Percentiles rank a stretch among this genome's conserved stretches.
Conservation (phyloP, 1,140 invertebrate genomes). For the Rhizoglyphus robini region DNA sequence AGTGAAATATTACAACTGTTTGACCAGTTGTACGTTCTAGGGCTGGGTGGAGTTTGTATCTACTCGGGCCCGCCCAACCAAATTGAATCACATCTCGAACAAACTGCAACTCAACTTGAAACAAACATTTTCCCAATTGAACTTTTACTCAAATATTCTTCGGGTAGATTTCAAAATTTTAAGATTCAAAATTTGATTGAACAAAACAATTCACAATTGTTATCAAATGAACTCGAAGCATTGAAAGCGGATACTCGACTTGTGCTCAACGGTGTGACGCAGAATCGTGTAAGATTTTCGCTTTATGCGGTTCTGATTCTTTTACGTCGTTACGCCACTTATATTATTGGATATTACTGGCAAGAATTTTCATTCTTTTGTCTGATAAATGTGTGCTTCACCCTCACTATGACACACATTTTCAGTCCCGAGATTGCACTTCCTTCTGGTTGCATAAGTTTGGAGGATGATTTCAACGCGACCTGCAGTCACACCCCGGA, state of each 20-base stretch:
- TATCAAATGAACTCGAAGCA: background rate
- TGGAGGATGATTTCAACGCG: background rate
- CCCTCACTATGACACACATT: too few relatives aligned
- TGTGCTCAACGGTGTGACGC: background rate
- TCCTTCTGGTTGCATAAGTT: background rate
- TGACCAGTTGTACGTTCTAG: constrained; percentile 10
- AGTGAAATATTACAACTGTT: background rate
- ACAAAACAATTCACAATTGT: background rate
- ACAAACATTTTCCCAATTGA: background rate
- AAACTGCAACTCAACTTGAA: too few relatives aligned
- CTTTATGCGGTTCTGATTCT: background rate
- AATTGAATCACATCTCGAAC: too few relatives aligned
- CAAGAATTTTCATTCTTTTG: background rate
- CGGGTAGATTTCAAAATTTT: too few relatives aligned
- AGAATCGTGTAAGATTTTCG: too few relatives aligned
- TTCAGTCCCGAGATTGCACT: background rate
- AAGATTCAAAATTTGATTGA: background rate
- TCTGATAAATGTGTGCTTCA: background rate
- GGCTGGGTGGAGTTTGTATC: constrained; percentile 7
- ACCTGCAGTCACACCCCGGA: background rate
- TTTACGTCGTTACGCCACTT: background rate
- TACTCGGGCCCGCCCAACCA: background rate
- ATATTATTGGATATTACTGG: background rate
- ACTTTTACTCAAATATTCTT: constrained; percentile 1
- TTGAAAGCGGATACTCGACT: background rate